Conservation (phyloP, 2,888 invertebrate genomes). For the Rugalucina vietnamica region DNA sequence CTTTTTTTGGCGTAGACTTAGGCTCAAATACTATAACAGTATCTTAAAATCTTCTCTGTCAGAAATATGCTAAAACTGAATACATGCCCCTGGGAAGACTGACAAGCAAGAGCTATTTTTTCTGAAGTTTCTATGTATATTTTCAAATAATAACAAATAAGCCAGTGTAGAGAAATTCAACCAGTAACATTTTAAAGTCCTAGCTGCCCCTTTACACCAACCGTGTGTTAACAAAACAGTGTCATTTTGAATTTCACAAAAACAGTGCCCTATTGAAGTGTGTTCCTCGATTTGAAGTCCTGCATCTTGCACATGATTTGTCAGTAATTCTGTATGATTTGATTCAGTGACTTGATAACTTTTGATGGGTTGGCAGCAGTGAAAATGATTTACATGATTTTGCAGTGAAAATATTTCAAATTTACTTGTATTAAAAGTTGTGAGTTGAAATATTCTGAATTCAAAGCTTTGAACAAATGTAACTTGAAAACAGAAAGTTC, state of each 20-base stretch:
- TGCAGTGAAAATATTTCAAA: no score
- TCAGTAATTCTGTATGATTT: neutral
- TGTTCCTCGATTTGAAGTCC: neutral
- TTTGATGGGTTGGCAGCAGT: no score
- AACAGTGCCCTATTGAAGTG: neutral
- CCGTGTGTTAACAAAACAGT: neutral
- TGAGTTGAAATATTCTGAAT: neutral
- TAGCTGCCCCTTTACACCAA: neutral
- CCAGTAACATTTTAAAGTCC: neutral
- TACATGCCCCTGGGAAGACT: neutral
- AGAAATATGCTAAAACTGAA: no score
- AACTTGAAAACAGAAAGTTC: slow-evolving; percentile 2
- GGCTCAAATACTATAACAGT: no score
- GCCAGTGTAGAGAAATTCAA: neutral
- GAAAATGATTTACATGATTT: no score
- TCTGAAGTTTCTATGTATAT: slow-evolving; percentile 1
- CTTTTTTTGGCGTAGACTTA: no score
- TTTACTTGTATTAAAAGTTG: no score
- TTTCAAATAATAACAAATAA: neutral
- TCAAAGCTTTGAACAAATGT: neutral
- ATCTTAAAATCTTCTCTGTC: no score
- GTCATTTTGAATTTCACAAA: slow-evolving; percentile 5
- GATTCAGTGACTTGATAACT: neutral
- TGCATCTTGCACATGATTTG: neutral
- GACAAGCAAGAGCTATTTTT: neutral